Evolutionary conservation across 1,140 invertebrate species (phyloP), one percentile per base, ranked within the genome.

Genomic region (Drosophila mauritiana): DNA sequence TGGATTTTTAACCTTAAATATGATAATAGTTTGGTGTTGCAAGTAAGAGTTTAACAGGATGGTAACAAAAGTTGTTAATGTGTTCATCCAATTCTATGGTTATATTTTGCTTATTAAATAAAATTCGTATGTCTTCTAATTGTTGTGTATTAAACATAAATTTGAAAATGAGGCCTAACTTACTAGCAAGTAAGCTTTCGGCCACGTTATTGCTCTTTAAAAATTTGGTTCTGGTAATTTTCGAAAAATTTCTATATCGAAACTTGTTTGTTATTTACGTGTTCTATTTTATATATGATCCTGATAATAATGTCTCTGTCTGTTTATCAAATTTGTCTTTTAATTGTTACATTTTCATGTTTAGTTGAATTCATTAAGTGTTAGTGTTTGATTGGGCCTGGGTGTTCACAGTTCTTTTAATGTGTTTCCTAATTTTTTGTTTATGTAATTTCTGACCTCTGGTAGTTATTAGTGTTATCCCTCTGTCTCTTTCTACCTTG

Each of bases 1-100:
- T 42, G 53, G 55, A 46, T 46, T 58, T 31, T 58, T 58, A 58
- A 46, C 43, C 8, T 15, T 59, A 59, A 59, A n/a, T n/a, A n/a
- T n/a, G n/a, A 59, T 10, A 59, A 59, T 22, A 58, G 8, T 58
- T 58, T 46, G 25, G 17, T 63, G 3, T 54, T 42, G 12, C 53
- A 63, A 40, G 57, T 51, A 40, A 17, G 17, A 17, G 17, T 17
- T 17, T 17, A 39, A 34, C 31, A 34, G 5, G 31, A 34, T 34
- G 31, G 31, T 34, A 34, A 34, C 5, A 8, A 34, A 34, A 6
- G 39, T 62, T 52, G 31, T 51, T 51, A 4, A 34, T 34, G 31
- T 34, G 31, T 34, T 34, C 31, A 34, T 34, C 31, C 8, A 34
- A 34, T 40, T 40, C 20, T 54, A 40, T 1, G 36, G 7, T 54